These are phyloP conservation scores for Unio pictorum DNA, from an alignment of 2,888 invertebrate species.

Conservation along the genomic window DNA sequence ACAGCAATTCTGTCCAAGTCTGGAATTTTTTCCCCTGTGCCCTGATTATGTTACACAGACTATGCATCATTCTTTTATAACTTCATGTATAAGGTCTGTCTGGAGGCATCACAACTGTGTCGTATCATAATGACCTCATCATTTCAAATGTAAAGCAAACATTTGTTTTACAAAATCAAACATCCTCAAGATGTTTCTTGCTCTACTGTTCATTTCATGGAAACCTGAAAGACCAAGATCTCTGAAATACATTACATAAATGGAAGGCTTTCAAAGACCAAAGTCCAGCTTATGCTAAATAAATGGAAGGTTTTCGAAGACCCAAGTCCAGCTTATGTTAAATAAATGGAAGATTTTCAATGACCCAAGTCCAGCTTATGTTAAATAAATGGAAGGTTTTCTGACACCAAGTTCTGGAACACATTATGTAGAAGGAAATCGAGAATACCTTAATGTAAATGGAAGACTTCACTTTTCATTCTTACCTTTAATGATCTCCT, in stretches of 20 bases:
- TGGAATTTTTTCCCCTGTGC: too few relatives aligned
- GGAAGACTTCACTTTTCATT: not conserved
- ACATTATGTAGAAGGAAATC: too few relatives aligned
- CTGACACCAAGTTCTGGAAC: not conserved
- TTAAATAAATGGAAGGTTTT: not conserved
- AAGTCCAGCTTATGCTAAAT: not conserved
- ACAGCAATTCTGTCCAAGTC: too few relatives aligned
- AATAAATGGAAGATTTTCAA: not conserved
- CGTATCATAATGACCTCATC: too few relatives aligned
- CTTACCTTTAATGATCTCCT: constrained; percentile 83
- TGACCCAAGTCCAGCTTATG: not conserved
- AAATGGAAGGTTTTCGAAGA: not conserved
- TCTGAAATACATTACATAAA: not conserved
- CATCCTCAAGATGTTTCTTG: not conserved
- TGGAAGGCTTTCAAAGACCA: not conserved
- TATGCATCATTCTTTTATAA: too few relatives aligned
- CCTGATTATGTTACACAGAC: too few relatives aligned
- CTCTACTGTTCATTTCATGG: not conserved
- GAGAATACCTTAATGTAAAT: too few relatives aligned
- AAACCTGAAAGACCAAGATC: not conserved
- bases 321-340: not conserved
- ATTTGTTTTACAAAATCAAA: too few relatives aligned
- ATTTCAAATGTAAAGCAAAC: too few relatives aligned
- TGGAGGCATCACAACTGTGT: too few relatives aligned
- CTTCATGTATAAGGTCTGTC: too few relatives aligned